Evolutionary conservation across 2,113 vertebrate species (phyloP), one percentile per base, ranked within the genome.

Genomic region (Macrotis lagotis): DNA sequence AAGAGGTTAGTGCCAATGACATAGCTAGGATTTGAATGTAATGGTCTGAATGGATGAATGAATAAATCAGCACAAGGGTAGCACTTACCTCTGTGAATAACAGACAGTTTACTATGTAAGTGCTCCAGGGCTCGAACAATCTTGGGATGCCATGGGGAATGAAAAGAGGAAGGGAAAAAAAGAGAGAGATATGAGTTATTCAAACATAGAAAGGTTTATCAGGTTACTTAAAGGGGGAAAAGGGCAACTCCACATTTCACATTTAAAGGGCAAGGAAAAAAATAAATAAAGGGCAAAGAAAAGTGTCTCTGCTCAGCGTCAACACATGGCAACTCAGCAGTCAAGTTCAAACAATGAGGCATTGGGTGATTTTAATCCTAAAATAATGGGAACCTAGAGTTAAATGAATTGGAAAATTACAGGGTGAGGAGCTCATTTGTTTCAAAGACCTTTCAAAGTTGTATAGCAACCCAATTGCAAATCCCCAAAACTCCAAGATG

Each of bases 41-140:
- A n/a, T n/a, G n/a, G n/a, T n/a, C n/a, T 74, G 59, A 74, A 37
- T n/a, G 55, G n/a, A 44, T 74, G 37, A 74, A 74, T 44, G n/a
- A 83, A 83, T 44, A n/a, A 83, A 44, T 24, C 6, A 83, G 7
- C 7, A 83, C 66, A 90, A 90, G 1, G 55, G 90, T 22, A 96
- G 90, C 10, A 94, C 98, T 83, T 90, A 99, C 99, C 99, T 98
- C 99, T 98, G 59, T 99, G 99, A 95, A 99, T 99, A 89, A 99
- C 99, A 0, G 98, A 99, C 26, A 99, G 98, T 97, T 99, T 99
- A 97, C 99, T 99, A 95, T 99, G 99, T 95, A 99, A 98, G 83
- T 99, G 99, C 93, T 99, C 99, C 97, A 99, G 97, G 3, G 99
- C 99, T 95, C 98, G 98, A 89, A 99, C 98, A 48, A 99, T 98